phyloP scores from a whole-genome alignment of 1,140 invertebrate genomes.

The Oncopodura yosiiana region DNA sequence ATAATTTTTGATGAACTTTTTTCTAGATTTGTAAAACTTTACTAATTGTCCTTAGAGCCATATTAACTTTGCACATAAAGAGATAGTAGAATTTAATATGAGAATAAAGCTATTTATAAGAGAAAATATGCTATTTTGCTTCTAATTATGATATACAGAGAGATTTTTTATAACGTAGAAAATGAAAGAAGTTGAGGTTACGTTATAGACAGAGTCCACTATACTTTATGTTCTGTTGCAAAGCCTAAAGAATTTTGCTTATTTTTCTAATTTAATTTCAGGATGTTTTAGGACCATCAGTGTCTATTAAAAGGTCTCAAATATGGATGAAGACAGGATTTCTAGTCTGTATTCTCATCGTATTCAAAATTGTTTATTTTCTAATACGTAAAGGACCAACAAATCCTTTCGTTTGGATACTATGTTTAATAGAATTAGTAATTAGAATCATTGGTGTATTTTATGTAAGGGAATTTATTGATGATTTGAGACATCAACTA shows the following conservation, averaged over 20 bases:
- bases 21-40: too few relatives aligned
- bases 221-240: too few relatives aligned
- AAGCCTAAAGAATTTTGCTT: too few relatives aligned
- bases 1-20: too few relatives aligned
- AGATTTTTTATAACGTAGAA: background rate
- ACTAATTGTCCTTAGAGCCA: too few relatives aligned
- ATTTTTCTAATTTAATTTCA: too few relatives aligned
- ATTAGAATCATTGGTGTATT: constrained; percentile 12
- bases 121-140: background rate
- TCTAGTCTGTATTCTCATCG: constrained; percentile 7
- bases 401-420: constrained; percentile 10
- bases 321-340: constrained; percentile 10
- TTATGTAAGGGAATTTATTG: constrained; percentile 19
- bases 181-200: too few relatives aligned
- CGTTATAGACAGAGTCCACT: too few relatives aligned
- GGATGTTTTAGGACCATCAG: constrained; percentile 20
- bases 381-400: background rate
- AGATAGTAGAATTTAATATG: too few relatives aligned
- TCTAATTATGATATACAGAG: background rate
- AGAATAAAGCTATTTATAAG: background rate
- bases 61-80: too few relatives aligned
- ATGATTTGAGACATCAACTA: constrained; percentile 22
- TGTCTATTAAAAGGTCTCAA: constrained; percentile 12
- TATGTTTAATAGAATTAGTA: constrained; percentile 8
- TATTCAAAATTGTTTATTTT: constrained; percentile 19